Percentiles rank a stretch among this genome's conserved stretches.
Conservation (phyloP, 2,113 vertebrate species). For the Nettapus auritus region DNA sequence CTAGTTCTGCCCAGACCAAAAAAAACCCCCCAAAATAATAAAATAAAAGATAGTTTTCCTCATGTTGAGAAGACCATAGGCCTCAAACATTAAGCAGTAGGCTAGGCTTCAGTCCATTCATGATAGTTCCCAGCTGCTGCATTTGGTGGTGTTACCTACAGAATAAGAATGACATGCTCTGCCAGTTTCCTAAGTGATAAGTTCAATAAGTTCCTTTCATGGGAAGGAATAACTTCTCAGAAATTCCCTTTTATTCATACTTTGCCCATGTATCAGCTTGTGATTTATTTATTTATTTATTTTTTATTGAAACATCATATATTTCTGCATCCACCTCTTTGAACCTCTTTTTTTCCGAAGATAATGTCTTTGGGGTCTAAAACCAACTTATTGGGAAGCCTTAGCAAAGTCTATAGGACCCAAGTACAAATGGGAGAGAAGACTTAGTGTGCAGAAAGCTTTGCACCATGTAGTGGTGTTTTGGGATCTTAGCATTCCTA, state of each 20-base stretch:
- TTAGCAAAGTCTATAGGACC: background rate
- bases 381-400: background rate
- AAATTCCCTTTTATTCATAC: background rate
- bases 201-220: background rate
- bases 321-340: background rate
- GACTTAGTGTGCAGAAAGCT: background rate
- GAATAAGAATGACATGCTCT: background rate
- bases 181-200: background rate
- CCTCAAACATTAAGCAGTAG: background rate
- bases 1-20: background rate
- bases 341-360: background rate
- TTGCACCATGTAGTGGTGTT: background rate
- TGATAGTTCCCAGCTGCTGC: background rate
- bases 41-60: accelerated
- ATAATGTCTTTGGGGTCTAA: background rate
- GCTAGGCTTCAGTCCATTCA: background rate
- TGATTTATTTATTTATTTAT: background rate
- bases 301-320: background rate
- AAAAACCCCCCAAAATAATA: too few relatives aligned
- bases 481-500: background rate
- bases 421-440: background rate
- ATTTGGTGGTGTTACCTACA: background rate
- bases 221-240: background rate
- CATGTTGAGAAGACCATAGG: background rate
- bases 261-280: background rate